Conservation (phyloP, 2,797 vertebrate species). For the Acanthis flammea region DNA sequence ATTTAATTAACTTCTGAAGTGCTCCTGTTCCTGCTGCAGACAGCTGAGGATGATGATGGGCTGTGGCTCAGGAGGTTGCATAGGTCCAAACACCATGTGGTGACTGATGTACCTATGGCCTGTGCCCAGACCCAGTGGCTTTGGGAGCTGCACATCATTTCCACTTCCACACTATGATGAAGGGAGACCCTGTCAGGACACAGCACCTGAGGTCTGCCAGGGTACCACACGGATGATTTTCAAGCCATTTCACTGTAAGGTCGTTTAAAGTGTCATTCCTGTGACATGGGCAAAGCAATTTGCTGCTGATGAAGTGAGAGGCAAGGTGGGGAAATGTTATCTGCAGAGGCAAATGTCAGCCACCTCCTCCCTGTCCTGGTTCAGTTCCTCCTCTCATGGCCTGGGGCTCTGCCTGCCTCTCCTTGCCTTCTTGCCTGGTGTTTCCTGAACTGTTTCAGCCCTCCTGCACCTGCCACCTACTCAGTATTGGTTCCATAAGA, state of each 20-base stretch:
- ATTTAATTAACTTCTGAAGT: slow-evolving; percentile 56
- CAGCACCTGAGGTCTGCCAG: background rate
- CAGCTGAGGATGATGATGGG: background rate
- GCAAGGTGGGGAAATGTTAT: background rate
- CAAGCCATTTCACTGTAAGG: background rate
- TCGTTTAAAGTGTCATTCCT: accelerated
- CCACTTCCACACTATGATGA: accelerated
- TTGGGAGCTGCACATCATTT: accelerated
- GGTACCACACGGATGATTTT: background rate
- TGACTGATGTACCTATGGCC: no score
- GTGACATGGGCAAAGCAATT: background rate
- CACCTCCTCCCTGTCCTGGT: background rate
- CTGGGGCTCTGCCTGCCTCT: background rate
- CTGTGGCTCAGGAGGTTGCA: background rate
- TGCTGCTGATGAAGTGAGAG: background rate
- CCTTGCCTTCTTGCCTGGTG: background rate
- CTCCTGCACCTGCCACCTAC: background rate
- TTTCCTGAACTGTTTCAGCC: accelerated
- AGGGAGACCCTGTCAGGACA: accelerated
- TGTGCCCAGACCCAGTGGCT: background rate
- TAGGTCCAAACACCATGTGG: background rate
- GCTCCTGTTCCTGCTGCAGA: background rate
- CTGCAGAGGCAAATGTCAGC: background rate
- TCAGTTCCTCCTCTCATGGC: background rate
- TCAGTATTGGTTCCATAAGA: accelerated